phyloP scores from a whole-genome alignment of 2,888 invertebrate species.

The Rotaria sp. region DNA sequence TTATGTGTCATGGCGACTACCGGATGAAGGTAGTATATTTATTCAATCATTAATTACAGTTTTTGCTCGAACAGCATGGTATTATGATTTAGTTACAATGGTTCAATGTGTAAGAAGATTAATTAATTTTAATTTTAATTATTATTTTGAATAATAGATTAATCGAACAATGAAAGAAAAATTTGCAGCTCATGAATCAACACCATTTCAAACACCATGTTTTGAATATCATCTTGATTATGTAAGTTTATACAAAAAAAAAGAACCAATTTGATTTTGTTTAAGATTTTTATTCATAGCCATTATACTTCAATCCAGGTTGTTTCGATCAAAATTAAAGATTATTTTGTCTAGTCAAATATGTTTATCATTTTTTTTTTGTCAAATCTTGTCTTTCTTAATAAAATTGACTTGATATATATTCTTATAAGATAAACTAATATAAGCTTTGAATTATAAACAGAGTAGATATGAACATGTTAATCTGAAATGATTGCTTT shows the following conservation, averaged over 20 bases:
- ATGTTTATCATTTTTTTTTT: too few relatives aligned
- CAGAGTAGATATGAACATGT: too few relatives aligned
- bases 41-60: slow-evolving; percentile 39
- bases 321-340: not conserved
- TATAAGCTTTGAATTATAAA: too few relatives aligned
- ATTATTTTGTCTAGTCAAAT: too few relatives aligned
- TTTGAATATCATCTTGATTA: not conserved
- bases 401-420: too few relatives aligned
- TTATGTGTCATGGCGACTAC: slow-evolving; percentile 28
- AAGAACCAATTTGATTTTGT: not conserved
- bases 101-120: slow-evolving; percentile 17
- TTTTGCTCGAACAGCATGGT: slow-evolving; percentile 33
- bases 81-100: slow-evolving; percentile 36
- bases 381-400: too few relatives aligned
- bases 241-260: not conserved
- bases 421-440: too few relatives aligned
- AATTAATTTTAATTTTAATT: not conserved
- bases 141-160: not conserved
- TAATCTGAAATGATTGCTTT: too few relatives aligned
- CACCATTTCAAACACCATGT: not conserved
- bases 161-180: slow-evolving; percentile 8
- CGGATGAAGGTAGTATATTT: slow-evolving; percentile 35
- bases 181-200: not conserved
- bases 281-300: not conserved
- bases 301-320: not conserved